Evolutionary conservation across 2,797 vertebrate genomes (phyloP).

Genomic region (Helarctos malayanus): DNA sequence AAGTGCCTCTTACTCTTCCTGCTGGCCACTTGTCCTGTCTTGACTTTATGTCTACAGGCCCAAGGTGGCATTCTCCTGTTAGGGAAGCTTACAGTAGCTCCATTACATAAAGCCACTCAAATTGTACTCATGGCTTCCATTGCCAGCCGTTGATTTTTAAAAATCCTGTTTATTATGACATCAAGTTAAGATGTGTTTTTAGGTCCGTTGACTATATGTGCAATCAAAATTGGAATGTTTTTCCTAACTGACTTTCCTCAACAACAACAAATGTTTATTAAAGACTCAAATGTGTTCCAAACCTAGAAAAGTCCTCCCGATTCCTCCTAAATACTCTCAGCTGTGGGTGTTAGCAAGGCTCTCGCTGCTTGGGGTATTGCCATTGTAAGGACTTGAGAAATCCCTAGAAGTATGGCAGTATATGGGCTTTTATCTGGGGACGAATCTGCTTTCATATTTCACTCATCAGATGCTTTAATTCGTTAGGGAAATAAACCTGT

Average conservation of each 20-base stretch:
- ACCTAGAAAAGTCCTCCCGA: conserved; percentile 34
- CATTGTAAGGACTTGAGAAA: conserved; percentile 60
- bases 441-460: conserved; percentile 3
- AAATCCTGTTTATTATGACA: conserved; percentile 77
- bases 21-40: not conserved
- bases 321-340: conserved; percentile 72
- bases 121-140: conserved; percentile 32
- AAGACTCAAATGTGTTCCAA: conserved; percentile 56
- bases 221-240: conserved; percentile 75
- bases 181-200: conserved; percentile 75
- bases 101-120: conserved; percentile 59
- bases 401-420: conserved; percentile 68
- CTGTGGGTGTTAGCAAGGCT: conserved; percentile 34
- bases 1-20: not conserved
- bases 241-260: conserved; percentile 65
- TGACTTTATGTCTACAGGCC: not conserved
- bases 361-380: not conserved
- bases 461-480: conserved; percentile 53
- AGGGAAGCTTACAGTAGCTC: conserved; percentile 64
- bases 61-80: not conserved
- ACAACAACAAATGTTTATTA: conserved; percentile 73
- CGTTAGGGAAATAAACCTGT: conserved; percentile 20
- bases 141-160: conserved; percentile 70
- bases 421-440: not conserved
- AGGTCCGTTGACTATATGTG: conserved; percentile 56